Percentiles rank a stretch among this genome's conserved stretches.
Conservation (phyloP, 1,140 invertebrate genomes). For the Dendrolimus punctatus region DNA sequence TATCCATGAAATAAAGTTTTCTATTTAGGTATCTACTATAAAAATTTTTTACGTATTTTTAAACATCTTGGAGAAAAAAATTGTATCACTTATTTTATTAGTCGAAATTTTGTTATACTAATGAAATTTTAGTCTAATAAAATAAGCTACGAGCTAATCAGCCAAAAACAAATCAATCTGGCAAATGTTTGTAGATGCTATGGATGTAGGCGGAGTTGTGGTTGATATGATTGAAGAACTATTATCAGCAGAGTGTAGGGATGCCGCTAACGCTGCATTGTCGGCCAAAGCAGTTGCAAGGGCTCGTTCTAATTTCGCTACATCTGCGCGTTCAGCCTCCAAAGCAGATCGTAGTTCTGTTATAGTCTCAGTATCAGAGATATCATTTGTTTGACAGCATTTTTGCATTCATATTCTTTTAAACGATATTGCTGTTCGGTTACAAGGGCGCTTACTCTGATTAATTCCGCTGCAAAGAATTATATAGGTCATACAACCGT, state of each 20-base stretch:
- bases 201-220: slow-evolving; percentile 7
- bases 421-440: slow-evolving; percentile 33
- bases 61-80: no score
- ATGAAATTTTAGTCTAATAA: no score
- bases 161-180: slow-evolving; percentile 53
- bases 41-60: no score
- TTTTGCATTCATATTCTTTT: slow-evolving; percentile 11
- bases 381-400: slow-evolving; percentile 10
- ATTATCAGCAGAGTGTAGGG: slow-evolving; percentile 29
- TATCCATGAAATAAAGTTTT: no score
- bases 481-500: slow-evolving; percentile 1
- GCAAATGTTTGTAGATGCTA: slow-evolving; percentile 25
- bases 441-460: slow-evolving; percentile 28
- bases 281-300: slow-evolving; percentile 41
- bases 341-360: slow-evolving; percentile 34
- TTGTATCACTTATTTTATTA: no score
- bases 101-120: no score
- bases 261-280: slow-evolving; percentile 36
- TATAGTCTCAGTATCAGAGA: slow-evolving; percentile 26
- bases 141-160: slow-evolving; percentile 18
- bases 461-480: slow-evolving; percentile 42
- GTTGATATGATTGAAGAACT: slow-evolving; percentile 8
- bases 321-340: slow-evolving; percentile 39
- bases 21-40: no score
- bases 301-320: slow-evolving; percentile 34